Evolutionary conservation across 2,797 vertebrate genomes (phyloP).

Genomic region (Pseudotriccus pelzelni): DNA sequence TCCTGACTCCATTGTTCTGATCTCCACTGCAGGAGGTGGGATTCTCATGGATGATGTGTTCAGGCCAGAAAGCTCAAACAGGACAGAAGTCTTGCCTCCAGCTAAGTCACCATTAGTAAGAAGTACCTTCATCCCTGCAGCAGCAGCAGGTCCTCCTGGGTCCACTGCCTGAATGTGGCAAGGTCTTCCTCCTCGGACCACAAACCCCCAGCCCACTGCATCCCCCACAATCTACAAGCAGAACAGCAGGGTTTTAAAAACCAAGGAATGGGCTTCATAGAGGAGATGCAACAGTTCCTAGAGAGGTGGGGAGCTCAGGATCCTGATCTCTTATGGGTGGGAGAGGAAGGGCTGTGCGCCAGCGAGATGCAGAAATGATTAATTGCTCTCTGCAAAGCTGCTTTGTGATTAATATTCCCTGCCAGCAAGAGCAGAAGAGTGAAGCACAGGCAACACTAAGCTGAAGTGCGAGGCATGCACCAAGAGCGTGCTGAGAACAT

Average conservation of each 20-base stretch:
- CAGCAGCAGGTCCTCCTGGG: slow-evolving; percentile 86
- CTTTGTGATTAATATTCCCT: not conserved
- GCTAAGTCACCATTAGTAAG: not conserved
- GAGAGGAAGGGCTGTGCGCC: not conserved
- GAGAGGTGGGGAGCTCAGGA: not conserved
- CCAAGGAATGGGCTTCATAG: not conserved
- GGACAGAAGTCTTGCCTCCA: not conserved
- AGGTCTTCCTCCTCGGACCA: slow-evolving; percentile 84
- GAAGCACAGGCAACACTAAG: not conserved
- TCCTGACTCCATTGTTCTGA: accelerated
- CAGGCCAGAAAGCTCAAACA: not conserved
- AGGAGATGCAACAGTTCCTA: not conserved
- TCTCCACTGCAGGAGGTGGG: not conserved
- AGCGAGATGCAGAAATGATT: not conserved
- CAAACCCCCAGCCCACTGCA: slow-evolving; percentile 88
- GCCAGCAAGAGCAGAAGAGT: not conserved
- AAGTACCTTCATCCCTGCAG: slow-evolving; percentile 86
- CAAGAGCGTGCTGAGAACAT: not conserved
- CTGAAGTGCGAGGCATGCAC: not conserved
- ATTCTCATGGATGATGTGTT: not conserved
- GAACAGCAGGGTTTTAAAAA: not conserved
- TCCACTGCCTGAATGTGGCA: slow-evolving; percentile 90
- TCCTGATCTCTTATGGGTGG: accelerated
- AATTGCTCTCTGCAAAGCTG: not conserved
- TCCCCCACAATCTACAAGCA: slow-evolving; percentile 84